Evolutionary conservation across 2,888 invertebrate genomes (phyloP).

Genomic region (Polydrusus pterygomalis): DNA sequence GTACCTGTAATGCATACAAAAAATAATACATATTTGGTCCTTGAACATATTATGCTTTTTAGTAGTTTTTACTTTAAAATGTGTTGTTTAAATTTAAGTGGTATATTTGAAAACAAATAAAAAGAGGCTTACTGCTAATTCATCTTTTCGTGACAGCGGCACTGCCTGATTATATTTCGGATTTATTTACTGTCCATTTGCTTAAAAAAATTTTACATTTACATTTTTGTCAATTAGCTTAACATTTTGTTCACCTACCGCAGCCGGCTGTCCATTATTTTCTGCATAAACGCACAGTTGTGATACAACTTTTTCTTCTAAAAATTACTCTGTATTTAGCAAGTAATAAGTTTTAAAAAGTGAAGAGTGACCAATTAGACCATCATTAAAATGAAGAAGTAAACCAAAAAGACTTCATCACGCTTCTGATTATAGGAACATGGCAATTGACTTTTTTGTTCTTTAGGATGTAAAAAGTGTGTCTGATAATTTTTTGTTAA

Average conservation of each 20-base stretch:
- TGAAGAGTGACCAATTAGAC: slow-evolving; percentile 2
- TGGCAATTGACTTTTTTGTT: not conserved
- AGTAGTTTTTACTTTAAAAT: too few relatives aligned
- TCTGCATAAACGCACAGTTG: not conserved
- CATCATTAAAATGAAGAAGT: slow-evolving; percentile 7
- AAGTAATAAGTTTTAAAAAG: slow-evolving; percentile 10
- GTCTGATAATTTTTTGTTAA: too few relatives aligned
- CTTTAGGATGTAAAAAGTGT: too few relatives aligned
- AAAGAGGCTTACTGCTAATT: too few relatives aligned
- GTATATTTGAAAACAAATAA: too few relatives aligned
- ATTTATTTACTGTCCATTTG: too few relatives aligned
- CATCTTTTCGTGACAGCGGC: too few relatives aligned
- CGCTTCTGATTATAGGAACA: slow-evolving; percentile 12
- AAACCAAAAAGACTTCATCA: slow-evolving; percentile 5
- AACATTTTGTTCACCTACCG: not conserved
- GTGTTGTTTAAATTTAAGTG: too few relatives aligned
- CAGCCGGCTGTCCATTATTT: not conserved
- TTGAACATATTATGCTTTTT: too few relatives aligned
- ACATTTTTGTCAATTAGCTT: not conserved
- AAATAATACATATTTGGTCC: too few relatives aligned
- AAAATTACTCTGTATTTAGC: not conserved
- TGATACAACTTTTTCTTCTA: slow-evolving; percentile 2
- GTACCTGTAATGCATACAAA: too few relatives aligned
- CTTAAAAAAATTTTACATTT: not conserved
- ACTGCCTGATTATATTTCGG: too few relatives aligned